These are phyloP conservation scores for Catagonus wagneri DNA, from an alignment of 2,113 vertebrate genomes.

Conservation along the genomic window DNA sequence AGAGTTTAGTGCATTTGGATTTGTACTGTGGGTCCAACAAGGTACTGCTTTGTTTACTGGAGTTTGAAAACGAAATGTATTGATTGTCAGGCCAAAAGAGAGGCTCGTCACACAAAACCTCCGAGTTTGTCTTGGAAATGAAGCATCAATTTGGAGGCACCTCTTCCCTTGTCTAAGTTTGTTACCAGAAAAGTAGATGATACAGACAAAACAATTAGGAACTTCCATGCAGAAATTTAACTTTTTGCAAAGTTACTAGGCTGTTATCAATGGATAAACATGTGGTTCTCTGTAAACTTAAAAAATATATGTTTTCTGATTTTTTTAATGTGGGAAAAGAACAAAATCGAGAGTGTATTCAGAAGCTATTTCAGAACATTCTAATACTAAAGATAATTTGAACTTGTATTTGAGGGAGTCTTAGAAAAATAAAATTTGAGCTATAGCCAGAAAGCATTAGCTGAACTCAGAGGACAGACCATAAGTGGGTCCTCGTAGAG, in stretches of 20 bases:
- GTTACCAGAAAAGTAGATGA: neutral
- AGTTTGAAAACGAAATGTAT: neutral
- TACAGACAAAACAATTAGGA: neutral
- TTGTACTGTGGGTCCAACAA: neutral
- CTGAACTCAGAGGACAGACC: neutral
- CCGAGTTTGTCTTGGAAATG: neutral
- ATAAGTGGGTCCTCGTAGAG: neutral
- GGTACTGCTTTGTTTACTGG: neutral
- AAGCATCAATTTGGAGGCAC: neutral
- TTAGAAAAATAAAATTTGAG: constrained; percentile 17
- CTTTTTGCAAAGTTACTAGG: neutral
- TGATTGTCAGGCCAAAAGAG: neutral
- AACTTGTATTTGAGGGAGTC: neutral
- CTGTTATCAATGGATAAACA: neutral
- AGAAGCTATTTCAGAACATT: neutral
- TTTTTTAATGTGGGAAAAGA: neutral
- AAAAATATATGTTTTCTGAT: neutral
- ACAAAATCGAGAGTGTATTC: neutral
- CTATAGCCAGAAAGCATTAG: neutral
- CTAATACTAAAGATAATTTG: constrained; percentile 18
- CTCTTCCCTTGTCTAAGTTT: neutral
- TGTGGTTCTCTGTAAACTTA: neutral
- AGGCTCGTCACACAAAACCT: neutral
- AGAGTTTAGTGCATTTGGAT: neutral
- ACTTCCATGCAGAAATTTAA: neutral